Base-by-base conservation (phyloP, 2,113 vertebrate species). In the Boleophthalmus pectinirostris region DNA sequence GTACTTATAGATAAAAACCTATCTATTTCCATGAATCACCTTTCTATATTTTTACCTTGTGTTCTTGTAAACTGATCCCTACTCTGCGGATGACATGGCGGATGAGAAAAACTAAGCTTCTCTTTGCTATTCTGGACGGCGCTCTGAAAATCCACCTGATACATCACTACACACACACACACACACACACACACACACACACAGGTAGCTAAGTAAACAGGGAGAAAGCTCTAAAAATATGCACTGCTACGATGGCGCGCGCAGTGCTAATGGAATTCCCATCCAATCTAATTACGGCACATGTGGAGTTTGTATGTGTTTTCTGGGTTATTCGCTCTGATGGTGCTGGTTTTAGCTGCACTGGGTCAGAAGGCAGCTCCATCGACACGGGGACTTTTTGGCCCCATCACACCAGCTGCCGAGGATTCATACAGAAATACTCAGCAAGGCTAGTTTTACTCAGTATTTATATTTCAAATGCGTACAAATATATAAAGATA, bases 121-220 rank as follows among this genome's bases (percentile, higher is more conserved):
- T 13, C 56, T 72, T 70, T 80, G 47, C 63, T 75, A 80, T 77
- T 80, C 74, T 70, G 69, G 29, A 75, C 68, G 46, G 25, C 74
- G 35, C 64, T 65, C 23, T 13, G 66, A 51, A 75, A 70, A 74
- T 58, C 60, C 65, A 45, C 45, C 29, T 35, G 53, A 16, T 69
- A 20, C 23, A 46, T 63, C 58, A 38, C 69, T 2, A 5, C 51
- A 23, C 38, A 57, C 43, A 16, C 18, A 69, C 67, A 56, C 18
- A 58, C 56, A 71, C 51, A 2, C 69, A 51, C 57, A 56, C 47
- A 61, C 33, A 54, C 46, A 20, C 15, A 69, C 64, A 58, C 20
- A 64, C 56, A 70, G 18, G 20, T 67, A 69, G 47, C 33, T 78
- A 72, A 72, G 5, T 65, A 72, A 75, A 72, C 58, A 82, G 13